Conservation (phyloP, 1,140 invertebrate genomes). For the Tribolium madens region DNA sequence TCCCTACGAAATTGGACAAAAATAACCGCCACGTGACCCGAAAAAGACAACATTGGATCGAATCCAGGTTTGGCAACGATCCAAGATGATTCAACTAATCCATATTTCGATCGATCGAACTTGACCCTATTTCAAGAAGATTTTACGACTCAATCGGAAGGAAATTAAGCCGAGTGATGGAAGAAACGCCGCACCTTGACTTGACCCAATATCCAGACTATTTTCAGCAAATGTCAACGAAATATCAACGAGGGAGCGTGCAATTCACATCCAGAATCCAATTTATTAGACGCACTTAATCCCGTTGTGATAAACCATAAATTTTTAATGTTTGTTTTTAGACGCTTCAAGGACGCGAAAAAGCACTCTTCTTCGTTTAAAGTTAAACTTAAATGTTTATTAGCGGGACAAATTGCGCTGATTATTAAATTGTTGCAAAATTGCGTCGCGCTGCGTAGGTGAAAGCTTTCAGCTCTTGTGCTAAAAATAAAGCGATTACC, state of each 20-base stretch:
- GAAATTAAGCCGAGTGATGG: constrained; percentile 18
- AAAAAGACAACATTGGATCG: background rate
- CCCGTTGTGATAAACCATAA: background rate
- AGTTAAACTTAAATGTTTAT: no score
- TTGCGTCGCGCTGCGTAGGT: background rate
- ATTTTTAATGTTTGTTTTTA: background rate
- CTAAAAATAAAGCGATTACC: constrained; percentile 19
- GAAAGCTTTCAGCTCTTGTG: background rate
- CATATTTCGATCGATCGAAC: constrained; percentile 10
- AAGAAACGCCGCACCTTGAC: constrained; percentile 23
- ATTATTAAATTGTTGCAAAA: constrained; percentile 36
- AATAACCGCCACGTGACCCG: constrained; percentile 12
- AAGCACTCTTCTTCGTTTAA: no score
- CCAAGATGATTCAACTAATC: constrained; percentile 23
- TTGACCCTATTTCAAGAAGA: background rate
- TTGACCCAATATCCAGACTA: constrained; percentile 31
- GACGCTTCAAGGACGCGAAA: background rate
- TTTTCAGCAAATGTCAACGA: constrained; percentile 24
- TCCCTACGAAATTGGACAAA: background rate
- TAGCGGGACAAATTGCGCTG: constrained; percentile 23
- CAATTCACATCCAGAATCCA: background rate
- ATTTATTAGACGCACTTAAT: constrained; percentile 7
- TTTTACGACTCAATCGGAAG: constrained; percentile 35
- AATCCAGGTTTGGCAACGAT: background rate
- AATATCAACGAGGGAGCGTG: background rate